Evolutionary conservation across 2,888 invertebrate genomes (phyloP).

Genomic region (Noctuana brunneofusca): DNA sequence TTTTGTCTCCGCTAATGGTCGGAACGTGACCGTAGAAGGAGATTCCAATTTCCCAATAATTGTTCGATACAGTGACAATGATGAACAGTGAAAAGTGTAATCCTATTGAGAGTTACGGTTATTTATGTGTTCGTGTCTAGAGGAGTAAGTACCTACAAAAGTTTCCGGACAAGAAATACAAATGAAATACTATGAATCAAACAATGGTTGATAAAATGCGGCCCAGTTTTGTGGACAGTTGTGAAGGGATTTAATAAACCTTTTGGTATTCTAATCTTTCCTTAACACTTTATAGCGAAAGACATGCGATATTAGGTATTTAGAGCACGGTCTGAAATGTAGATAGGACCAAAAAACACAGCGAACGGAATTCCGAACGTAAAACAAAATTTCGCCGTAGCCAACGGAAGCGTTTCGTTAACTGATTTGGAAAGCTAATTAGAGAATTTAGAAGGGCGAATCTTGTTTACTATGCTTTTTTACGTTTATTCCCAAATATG

Average conservation of each 20-base stretch:
- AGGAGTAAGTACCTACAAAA: slow-evolving; percentile 34
- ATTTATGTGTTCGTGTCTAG: slow-evolving; percentile 52
- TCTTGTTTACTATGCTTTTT: slow-evolving; percentile 6
- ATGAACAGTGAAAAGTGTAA: slow-evolving; percentile 47
- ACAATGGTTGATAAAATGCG: background rate
- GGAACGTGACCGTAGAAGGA: slow-evolving; percentile 76
- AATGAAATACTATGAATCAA: too few species aligned
- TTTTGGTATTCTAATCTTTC: background rate
- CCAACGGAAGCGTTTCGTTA: slow-evolving; percentile 56
- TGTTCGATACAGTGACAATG: slow-evolving; percentile 73
- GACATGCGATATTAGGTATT: slow-evolving; percentile 41
- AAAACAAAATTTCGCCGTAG: slow-evolving; percentile 12
- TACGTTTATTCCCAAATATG: background rate
- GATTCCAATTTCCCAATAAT: slow-evolving; percentile 72
- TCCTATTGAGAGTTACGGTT: slow-evolving; percentile 61
- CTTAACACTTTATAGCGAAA: slow-evolving; percentile 13
- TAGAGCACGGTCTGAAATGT: slow-evolving; percentile 20
- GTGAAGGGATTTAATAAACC: slow-evolving; percentile 6
- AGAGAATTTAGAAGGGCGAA: slow-evolving; percentile 35
- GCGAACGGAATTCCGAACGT: slow-evolving; percentile 10
- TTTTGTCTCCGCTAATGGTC: slow-evolving; percentile 80
- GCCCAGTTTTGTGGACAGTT: slow-evolving; percentile 4
- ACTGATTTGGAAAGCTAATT: slow-evolving; percentile 62
- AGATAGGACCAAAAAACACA: slow-evolving; percentile 7
- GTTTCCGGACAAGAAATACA: background rate